These are phyloP conservation scores for Ctenopoma kingsleyae DNA, from an alignment of 2,797 vertebrate species.

Conservation along the genomic window DNA sequence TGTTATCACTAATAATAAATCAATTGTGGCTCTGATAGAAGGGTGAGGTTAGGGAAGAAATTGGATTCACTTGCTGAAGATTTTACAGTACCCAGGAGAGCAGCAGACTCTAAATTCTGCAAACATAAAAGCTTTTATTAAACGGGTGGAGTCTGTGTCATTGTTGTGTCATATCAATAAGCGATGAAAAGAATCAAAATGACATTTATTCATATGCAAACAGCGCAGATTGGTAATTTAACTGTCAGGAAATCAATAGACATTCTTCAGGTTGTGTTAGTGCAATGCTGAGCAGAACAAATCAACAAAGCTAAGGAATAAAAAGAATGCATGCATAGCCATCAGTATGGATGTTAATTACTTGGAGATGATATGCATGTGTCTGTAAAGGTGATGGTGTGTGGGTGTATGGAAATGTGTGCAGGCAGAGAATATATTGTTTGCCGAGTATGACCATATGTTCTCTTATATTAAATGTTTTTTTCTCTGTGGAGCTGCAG, in stretches of 20 bases:
- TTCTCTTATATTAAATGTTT: slow-evolving; percentile 40
- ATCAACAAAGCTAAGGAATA: slow-evolving; percentile 27
- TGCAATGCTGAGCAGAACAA: slow-evolving; percentile 18
- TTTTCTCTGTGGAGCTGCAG: slow-evolving; percentile 24
- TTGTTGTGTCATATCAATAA: neutral
- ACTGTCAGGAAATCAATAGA: neutral
- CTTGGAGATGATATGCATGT: slow-evolving; percentile 44
- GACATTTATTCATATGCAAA: slow-evolving; percentile 3
- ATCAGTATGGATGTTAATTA: slow-evolving; percentile 57
- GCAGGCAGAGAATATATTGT: slow-evolving; percentile 59
- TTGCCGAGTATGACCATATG: slow-evolving; percentile 66
- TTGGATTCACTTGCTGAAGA: neutral
- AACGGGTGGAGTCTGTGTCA: neutral
- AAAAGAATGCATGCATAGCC: slow-evolving; percentile 36
- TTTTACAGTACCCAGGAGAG: neutral
- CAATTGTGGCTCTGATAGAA: neutral
- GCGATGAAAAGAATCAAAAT: slow-evolving; percentile 3
- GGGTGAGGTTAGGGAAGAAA: too few relatives aligned
- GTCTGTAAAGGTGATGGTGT: slow-evolving; percentile 55
- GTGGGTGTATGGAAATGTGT: slow-evolving; percentile 75
- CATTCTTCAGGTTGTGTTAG: slow-evolving; percentile 6
- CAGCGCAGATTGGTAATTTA: neutral
- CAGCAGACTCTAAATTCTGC: neutral
- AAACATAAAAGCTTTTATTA: neutral
- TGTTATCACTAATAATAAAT: neutral